Evolutionary conservation across 2,113 vertebrate species (phyloP).

Genomic region (Phoenicopterus ruber): DNA sequence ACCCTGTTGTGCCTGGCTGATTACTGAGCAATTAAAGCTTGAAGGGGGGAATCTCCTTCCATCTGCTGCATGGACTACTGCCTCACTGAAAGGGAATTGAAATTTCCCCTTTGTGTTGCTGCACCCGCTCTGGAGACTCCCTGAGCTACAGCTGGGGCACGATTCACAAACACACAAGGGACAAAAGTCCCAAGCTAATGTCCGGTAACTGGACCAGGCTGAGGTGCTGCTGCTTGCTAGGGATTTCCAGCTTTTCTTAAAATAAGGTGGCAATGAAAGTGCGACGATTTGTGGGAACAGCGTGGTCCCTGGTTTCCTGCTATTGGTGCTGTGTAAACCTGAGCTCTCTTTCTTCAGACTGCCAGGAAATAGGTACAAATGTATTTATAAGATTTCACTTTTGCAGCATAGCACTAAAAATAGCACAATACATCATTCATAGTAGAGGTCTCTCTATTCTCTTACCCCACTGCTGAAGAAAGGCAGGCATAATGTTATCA

Average conservation of each 20-base stretch:
- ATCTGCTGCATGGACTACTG: background rate
- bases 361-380: slow-evolving; percentile 21
- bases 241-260: background rate
- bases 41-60: slow-evolving; percentile 10
- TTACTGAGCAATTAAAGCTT: background rate
- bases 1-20: slow-evolving; percentile 11
- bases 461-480: background rate
- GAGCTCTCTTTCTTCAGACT: background rate
- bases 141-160: background rate
- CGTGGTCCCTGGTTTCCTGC: accelerated
- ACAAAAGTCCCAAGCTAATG: background rate
- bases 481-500: background rate
- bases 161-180: background rate
- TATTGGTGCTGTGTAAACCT: background rate
- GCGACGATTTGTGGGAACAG: background rate
- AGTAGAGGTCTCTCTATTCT: background rate
- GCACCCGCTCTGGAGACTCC: background rate
- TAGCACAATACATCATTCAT: background rate
- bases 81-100: background rate
- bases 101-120: background rate
- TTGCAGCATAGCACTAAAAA: background rate
- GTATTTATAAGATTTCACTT: background rate
- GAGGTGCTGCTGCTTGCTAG: background rate
- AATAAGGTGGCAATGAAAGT: background rate
- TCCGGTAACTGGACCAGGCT: background rate